A percentile compares a stretch with the other conserved stretches of the same genome.
Conservation (phyloP, 2,888 invertebrate genomes). For the Cataglyphis rosenhaueri region DNA sequence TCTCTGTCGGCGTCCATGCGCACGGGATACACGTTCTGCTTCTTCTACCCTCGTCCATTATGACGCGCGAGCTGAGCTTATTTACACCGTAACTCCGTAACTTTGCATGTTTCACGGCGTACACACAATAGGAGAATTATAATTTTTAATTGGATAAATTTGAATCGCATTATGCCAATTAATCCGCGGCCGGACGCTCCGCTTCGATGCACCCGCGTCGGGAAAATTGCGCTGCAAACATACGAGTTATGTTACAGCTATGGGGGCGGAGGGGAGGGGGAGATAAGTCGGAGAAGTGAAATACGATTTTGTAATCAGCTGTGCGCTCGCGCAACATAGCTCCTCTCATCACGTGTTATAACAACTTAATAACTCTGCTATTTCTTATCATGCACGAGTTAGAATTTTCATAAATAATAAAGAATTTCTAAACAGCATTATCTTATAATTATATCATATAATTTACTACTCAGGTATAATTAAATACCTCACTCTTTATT, state of each 20-base stretch:
- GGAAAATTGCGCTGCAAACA: slow-evolving; percentile 6
- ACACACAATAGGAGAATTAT: slow-evolving; percentile 41
- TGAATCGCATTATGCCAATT: slow-evolving; percentile 55
- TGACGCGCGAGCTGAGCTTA: background rate
- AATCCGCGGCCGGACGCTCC: slow-evolving; percentile 49
- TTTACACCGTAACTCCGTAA: slow-evolving; percentile 41
- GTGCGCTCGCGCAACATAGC: background rate
- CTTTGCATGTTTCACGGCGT: slow-evolving; percentile 39
- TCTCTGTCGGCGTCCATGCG: background rate
- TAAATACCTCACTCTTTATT: background rate
- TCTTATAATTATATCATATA: slow-evolving; percentile 17
- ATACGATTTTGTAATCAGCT: slow-evolving; percentile 45
- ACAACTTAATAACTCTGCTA: slow-evolving; percentile 20
- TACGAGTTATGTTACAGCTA: slow-evolving; percentile 22
- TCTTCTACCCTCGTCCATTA: slow-evolving; percentile 10
- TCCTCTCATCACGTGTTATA: background rate
- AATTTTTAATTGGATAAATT: slow-evolving; percentile 48
- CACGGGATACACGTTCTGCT: slow-evolving; percentile 27
- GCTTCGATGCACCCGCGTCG: slow-evolving; percentile 34
- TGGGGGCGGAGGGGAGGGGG: slow-evolving; percentile 6
- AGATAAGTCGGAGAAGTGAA: slow-evolving; percentile 14
- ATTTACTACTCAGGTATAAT: background rate
- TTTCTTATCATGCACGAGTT: slow-evolving; percentile 34
- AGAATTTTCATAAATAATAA: background rate
- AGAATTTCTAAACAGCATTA: background rate